These are phyloP conservation scores for Polyommatus icarus DNA, from an alignment of 2,888 invertebrate genomes.

Conservation along the genomic window DNA sequence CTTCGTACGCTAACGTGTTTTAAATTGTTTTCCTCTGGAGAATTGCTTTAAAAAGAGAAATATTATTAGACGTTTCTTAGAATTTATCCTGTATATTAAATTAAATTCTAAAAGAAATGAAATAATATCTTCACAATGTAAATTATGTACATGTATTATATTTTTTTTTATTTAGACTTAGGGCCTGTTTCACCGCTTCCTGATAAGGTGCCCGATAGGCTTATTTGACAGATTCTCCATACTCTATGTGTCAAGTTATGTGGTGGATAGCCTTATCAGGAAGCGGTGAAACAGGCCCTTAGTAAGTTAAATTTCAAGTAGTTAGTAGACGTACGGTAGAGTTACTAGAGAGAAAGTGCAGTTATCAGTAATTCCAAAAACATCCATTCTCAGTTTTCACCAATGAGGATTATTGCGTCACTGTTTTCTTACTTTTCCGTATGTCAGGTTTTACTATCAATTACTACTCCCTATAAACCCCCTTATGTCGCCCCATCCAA, in stretches of 20 bases:
- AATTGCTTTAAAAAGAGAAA: slow-evolving; percentile 8
- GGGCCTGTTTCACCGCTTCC: no score
- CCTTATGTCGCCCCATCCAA: slow-evolving; percentile 35
- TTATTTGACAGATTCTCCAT: no score
- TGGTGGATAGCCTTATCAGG: no score
- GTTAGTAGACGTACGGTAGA: no score
- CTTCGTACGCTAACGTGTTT: neutral
- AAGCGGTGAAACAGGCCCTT: no score
- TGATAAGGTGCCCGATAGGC: no score
- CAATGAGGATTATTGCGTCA: neutral
- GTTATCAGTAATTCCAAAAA: neutral
- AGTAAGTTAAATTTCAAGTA: no score
- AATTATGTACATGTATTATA: no score
- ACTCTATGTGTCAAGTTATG: no score
- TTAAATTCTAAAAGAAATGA: neutral
- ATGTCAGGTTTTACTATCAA: slow-evolving; percentile 26
- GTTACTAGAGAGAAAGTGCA: no score
- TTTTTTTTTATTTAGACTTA: neutral
- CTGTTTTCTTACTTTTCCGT: neutral
- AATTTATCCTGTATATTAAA: neutral
- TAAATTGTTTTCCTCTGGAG: slow-evolving; percentile 3
- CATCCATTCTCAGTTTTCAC: neutral
- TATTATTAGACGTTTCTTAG: neutral
- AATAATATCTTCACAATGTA: neutral
- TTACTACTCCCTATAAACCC: slow-evolving; percentile 35